phyloP scores from a whole-genome alignment of 2,797 vertebrate species.

The Aphelocoma californica region DNA sequence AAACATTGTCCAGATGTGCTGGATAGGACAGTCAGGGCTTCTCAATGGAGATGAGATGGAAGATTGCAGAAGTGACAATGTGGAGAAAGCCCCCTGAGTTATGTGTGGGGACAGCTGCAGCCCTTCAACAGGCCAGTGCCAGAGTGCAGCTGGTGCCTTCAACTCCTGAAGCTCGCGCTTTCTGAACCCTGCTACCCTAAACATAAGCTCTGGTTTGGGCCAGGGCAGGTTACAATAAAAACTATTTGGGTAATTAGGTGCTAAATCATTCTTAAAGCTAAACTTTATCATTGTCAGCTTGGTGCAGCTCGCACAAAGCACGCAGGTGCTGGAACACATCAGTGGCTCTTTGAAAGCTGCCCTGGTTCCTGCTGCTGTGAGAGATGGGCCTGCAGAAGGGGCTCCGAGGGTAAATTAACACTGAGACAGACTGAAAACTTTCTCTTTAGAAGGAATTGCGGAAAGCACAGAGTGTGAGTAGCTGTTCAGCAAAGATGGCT shows the following conservation, averaged over 20 bases:
- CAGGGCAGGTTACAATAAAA: background rate
- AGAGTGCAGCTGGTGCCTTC: background rate
- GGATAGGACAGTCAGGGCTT: background rate
- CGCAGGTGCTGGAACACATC: background rate
- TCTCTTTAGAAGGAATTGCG: background rate
- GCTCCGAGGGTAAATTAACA: background rate
- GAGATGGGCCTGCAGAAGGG: background rate
- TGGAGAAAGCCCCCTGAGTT: background rate
- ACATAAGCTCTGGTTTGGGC: background rate
- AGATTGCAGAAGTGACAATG: background rate
- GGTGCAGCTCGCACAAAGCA: background rate
- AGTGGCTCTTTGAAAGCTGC: background rate
- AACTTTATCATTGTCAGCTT: background rate
- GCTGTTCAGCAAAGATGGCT: background rate
- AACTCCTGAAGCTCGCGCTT: rapidly evolving
- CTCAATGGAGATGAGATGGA: background rate
- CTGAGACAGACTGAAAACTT: background rate
- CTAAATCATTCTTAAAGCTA: background rate
- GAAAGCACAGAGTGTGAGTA: background rate
- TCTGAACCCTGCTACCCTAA: background rate
- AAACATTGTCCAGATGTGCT: slow-evolving; percentile 49
- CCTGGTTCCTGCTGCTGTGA: background rate
- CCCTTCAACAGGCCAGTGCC: background rate
- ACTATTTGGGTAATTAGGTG: background rate
- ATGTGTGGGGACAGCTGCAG: background rate